Evolutionary conservation across 2,888 invertebrate genomes (phyloP), one percentile per base, ranked within the genome.

Genomic region (Dioctria linearis): DNA sequence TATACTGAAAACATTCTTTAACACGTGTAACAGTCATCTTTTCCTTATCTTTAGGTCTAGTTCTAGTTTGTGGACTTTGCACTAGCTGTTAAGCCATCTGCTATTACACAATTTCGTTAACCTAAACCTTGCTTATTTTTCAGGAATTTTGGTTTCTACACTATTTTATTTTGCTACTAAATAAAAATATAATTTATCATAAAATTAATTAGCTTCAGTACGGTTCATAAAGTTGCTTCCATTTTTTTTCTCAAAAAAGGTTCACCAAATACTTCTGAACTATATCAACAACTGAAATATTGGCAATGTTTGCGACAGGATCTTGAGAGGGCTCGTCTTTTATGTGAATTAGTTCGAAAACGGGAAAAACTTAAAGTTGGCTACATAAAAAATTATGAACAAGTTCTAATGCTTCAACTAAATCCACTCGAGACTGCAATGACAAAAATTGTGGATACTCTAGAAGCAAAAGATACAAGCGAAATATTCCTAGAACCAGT

Each of bases 251-350:
- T 25, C 25, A 25, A 25, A 25, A 46, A 9, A 85, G 85, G 88
- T 4, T 91, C 92, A 0, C 91, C 92, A 0, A 93, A 94, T 83
- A 93, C 93, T 0, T 90, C 93, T 37, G 96, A 96, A 86, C 89
- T 96, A 49, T 95, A 95, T 86, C 93, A 95, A 71, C 96, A 97
- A 85, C 90, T 98, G 2, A 97, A 97, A 86, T 97, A 98, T 86
- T 97, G 97, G 96, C 96, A 97, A 87, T 93, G 96, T 85, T 91
- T 99, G 84, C 92, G 98, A 0, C 98, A 98, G 86, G 98, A 98
- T 87, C 90, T 99, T 83, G 99, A 99, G 88, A 92, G 97, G 81
- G 98, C 97, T 0, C 92, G 93, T 82, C 90, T 99, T 49, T 91
- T 99, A 0, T 98, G 98, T 86, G 99, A 99, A 88, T 88, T 98